Conservation (phyloP, 2,113 vertebrate species). For the Illadopsis cleaveri region DNA sequence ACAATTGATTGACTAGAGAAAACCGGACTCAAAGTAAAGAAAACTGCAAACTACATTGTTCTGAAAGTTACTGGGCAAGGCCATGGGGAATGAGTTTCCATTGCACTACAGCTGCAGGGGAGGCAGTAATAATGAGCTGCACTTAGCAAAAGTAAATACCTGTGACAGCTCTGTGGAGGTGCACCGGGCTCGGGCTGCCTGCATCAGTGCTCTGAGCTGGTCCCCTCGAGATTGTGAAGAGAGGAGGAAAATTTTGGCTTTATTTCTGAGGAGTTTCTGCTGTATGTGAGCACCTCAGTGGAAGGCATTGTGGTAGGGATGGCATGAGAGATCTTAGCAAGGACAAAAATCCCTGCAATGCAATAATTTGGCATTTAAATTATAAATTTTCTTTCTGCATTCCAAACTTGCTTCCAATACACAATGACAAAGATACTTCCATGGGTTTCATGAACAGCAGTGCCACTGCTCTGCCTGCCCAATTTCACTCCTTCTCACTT, state of each 20-base stretch:
- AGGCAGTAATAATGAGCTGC: conserved; percentile 7
- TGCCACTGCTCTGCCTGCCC: not conserved
- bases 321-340: not conserved
- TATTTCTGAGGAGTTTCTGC: not conserved
- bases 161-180: not conserved
- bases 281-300: not conserved
- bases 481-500: not conserved
- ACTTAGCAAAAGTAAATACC: conserved; percentile 26
- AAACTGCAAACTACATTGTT: not conserved
- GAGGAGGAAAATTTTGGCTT: not conserved
- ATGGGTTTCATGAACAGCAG: not conserved
- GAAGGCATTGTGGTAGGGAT: not conserved
- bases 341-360: not conserved
- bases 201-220: not conserved
- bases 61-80: conserved; percentile 16
- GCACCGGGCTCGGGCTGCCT: not conserved
- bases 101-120: not conserved
- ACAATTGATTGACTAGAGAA: not conserved
- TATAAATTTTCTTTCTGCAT: not conserved
- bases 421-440: not conserved
- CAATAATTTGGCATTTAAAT: not conserved
- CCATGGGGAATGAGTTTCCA: not conserved
- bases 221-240: accelerated
- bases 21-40: conserved; percentile 42
- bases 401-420: not conserved